Base-by-base conservation (phyloP, 2,113 vertebrate species). In the Percina caprodes region DNA sequence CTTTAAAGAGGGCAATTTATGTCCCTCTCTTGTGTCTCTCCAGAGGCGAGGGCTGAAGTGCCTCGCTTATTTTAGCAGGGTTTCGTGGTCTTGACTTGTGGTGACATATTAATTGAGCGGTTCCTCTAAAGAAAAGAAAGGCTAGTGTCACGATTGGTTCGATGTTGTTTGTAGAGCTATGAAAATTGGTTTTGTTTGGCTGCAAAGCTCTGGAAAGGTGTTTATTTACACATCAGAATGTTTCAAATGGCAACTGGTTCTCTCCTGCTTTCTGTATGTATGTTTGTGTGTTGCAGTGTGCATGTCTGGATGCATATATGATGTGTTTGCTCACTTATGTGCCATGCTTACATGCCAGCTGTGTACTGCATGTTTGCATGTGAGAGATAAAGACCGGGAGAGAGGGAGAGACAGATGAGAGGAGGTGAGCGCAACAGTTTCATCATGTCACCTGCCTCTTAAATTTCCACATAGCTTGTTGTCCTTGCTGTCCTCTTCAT, bases 401-500 rank as follows among this genome's bases (percentile, higher is more conserved):
- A 48, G 58, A 65, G 23, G 55, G 69, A 62, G 69, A 66, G 48
- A 81, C 12, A 67, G 68, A 66, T 2, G 21, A 74, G 75, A 68
- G 23, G 30, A 82, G 42, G 69, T 54, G 48, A 79, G 39, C 2
- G 62, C 16, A 73, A 75, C 67, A 13, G 68, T 79, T 68, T 67
- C 30, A 19, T 13, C 33, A n/a, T 61, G 6, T 82, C 66, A 4
- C 49, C 74, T 62, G 74, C 86, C 90, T 93, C 91, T 94, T 93
- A 91, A 92, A 90, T 92, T 74, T 93, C 92, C 79, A 85, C 1
- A 78, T 79, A 92, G 94, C 89, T 85, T 92, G 93, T 91, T 87
- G 88, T 94, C 91, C 92, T 94, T 86, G 91, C 88, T 80, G 88
- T 93, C 91, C 58, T 89, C 92, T 81, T 95, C 94, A 93, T 95